Percentiles rank a stretch among this genome's conserved stretches.
Conservation (phyloP, 2,113 vertebrate genomes). For the Callochromis pleurospilus region DNA sequence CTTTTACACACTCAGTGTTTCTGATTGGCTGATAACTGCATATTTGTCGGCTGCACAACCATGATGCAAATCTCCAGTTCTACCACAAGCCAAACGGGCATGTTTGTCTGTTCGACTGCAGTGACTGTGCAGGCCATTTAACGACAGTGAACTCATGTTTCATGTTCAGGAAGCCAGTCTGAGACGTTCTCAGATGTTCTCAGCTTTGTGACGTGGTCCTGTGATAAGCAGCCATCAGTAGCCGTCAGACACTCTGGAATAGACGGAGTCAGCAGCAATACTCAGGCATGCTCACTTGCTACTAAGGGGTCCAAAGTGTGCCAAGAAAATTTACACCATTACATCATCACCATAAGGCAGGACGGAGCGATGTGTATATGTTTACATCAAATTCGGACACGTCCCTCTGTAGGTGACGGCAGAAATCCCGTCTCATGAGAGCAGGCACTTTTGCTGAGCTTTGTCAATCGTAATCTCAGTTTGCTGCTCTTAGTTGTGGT, state of each 20-base stretch:
- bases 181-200: background rate
- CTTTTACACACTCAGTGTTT: background rate
- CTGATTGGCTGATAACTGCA: background rate
- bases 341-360: background rate
- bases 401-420: background rate
- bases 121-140: background rate
- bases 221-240: background rate
- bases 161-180: background rate
- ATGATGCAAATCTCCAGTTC: background rate
- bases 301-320: background rate
- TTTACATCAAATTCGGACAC: background rate
- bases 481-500: background rate
- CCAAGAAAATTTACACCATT: background rate
- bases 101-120: background rate
- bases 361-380: background rate
- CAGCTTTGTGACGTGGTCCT: background rate
- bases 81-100: background rate
- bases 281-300: background rate
- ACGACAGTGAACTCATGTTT: background rate
- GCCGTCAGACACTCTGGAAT: background rate
- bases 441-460: background rate
- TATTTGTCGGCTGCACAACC: background rate
- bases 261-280: background rate
- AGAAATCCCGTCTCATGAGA: background rate
- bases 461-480: background rate